These are phyloP conservation scores for Rhopalosiphum nymphaeae DNA, from an alignment of 2,888 invertebrate genomes.

Conservation along the genomic window DNA sequence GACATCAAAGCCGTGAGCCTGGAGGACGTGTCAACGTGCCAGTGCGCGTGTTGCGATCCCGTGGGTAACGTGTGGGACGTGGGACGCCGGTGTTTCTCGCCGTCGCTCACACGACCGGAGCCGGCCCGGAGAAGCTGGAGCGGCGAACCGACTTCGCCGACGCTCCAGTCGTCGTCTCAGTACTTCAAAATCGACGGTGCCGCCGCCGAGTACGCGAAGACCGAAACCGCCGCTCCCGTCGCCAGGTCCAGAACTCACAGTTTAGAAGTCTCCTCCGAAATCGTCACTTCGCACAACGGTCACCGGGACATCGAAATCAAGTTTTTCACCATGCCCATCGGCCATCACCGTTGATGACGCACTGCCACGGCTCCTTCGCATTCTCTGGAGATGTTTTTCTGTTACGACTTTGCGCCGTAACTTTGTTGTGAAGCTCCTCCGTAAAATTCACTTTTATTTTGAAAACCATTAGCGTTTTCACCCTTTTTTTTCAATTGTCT, in stretches of 20 bases:
- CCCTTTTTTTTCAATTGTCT: conserved; percentile 18
- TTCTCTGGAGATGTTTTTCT: neutral
- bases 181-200: conserved; percentile 69
- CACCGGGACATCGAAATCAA: conserved; percentile 84
- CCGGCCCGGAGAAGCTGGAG: conserved; percentile 51
- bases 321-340: conserved; percentile 76
- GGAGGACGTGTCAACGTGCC: conserved; percentile 73
- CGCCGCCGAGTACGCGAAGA: conserved; percentile 68
- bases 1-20: conserved; percentile 60
- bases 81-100: conserved; percentile 66
- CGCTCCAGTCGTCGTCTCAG: conserved; percentile 71
- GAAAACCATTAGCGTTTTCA: conserved; percentile 21
- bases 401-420: neutral
- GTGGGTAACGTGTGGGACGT: conserved; percentile 82
- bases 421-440: neutral
- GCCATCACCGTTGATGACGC: neutral
- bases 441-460: neutral
- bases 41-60: conserved; percentile 83
- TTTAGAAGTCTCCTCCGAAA: conserved; percentile 82
- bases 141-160: conserved; percentile 68
- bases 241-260: conserved; percentile 70
- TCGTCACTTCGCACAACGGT: conserved; percentile 82
- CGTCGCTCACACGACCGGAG: conserved; percentile 63
- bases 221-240: conserved; percentile 67
- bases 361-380: neutral